phyloP scores from a whole-genome alignment of 1,140 invertebrate species.

The Oedothorax gibbosus region DNA sequence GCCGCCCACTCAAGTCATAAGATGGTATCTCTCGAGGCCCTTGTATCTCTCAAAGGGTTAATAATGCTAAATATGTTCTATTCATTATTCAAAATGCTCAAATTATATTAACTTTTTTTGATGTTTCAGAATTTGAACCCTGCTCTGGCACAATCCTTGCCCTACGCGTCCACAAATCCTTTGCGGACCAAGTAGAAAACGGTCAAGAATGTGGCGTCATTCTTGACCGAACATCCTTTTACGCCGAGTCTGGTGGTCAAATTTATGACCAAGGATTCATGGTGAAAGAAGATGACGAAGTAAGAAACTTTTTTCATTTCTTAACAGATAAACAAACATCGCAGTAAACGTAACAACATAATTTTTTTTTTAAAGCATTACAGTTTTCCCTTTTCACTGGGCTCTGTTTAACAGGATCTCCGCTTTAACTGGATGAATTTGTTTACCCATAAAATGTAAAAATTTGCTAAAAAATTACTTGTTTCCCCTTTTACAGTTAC shows the following conservation, averaged over 20 bases:
- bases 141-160: constrained; percentile 72
- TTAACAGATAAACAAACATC: neutral
- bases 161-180: constrained; percentile 81
- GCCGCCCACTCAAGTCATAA: too few species aligned
- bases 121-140: constrained; percentile 69
- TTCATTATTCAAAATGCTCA: neutral
- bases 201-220: constrained; percentile 94
- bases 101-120: constrained; percentile 12
- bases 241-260: constrained; percentile 98
- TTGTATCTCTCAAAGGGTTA: neutral
- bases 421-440: too few species aligned
- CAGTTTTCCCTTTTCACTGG: neutral
- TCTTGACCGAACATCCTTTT: constrained; percentile 90
- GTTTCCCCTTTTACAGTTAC: too few species aligned
- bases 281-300: constrained; percentile 85
- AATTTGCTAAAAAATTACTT: too few species aligned
- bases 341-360: too few species aligned
- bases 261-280: constrained; percentile 97
- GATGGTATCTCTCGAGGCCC: neutral
- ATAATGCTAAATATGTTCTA: neutral
- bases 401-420: too few species aligned
- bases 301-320: constrained; percentile 63
- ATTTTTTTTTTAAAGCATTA: neutral
- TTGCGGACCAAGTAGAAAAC: constrained; percentile 84
- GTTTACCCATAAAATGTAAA: too few species aligned